These are phyloP conservation scores for Melanophora roralis DNA, from an alignment of 2,888 invertebrate genomes.

Conservation along the genomic window DNA sequence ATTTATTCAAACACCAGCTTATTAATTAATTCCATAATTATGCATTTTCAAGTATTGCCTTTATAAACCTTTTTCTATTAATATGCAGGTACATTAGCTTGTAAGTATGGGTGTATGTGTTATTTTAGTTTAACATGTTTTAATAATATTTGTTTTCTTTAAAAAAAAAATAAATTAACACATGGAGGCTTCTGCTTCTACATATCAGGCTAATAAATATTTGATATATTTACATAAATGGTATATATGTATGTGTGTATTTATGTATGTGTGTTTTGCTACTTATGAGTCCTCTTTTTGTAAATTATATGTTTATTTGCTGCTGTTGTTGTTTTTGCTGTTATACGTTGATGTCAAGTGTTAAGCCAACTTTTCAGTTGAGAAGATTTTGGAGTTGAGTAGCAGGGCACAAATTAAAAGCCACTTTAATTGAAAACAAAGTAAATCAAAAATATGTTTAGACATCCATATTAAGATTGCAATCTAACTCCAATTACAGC, in stretches of 20 bases:
- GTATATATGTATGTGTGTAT: not conserved
- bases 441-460: not conserved
- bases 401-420: not conserved
- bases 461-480: not conserved
- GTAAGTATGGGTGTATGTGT: not conserved
- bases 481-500: not conserved
- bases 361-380: conserved; percentile 43
- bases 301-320: not conserved
- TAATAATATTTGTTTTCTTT: conserved; percentile 27
- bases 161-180: conserved; percentile 33
- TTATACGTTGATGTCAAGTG: conserved; percentile 42
- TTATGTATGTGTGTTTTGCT: too few species aligned
- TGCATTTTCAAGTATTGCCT: conserved; percentile 52
- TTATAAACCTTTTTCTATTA: conserved; percentile 45
- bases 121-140: conserved; percentile 30
- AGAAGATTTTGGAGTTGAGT: conserved; percentile 23
- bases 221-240: not conserved
- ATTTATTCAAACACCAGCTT: conserved; percentile 46
- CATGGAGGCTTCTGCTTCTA: not conserved
- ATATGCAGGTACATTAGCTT: not conserved
- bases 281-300: too few species aligned
- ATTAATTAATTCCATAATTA: conserved; percentile 61
- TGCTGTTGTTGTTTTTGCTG: conserved; percentile 13
- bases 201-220: conserved; percentile 46
- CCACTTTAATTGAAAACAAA: not conserved